Base-by-base conservation (phyloP, 1,140 invertebrate genomes). In the Antheraea pernyi region DNA sequence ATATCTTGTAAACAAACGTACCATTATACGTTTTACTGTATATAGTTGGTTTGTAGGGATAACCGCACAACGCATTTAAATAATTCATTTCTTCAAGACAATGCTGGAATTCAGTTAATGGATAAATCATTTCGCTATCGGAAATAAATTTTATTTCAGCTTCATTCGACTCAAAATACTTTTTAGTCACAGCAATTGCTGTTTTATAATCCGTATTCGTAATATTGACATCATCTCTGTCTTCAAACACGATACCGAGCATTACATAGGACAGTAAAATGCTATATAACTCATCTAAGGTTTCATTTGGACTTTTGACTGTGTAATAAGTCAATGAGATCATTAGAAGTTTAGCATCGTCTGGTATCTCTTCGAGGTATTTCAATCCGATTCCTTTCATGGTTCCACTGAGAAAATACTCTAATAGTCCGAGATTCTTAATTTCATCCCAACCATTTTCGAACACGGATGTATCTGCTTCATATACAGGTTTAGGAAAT, bases 21-120 rank as follows among this genome's bases (percentile, higher is more conserved):
- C 70, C 82, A 42, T 80, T 84, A 18, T 74, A 81, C 0, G 75
- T 74, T 58, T 68, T 76, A 16, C 65, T 72, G 48, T 79, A 81
- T 16, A 70, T 30, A 0, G 79, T 79, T 1, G 68, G 42, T 58
- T 68, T 18, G 46, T 75, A 82, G 3, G 75, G 71, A 9, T 46
- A 71, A 0, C 82, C 83, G 61, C 84, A 85, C 11, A 84, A 60
- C 22, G 59, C 71, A 63, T 86, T 84, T 62, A 86, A 69, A 64
- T 78, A 61, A 68, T 83, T 84, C 8, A 86, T 22, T 9, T 79
- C 70, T 42, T 67, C 19, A 0, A 86, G 65, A 59, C 80, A 84
- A 48, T 73, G 71, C 60, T 81, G 71, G 11, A 83, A 83, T 59
- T 83, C 72, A 0, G 76, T 65, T 1, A 83, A 65, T 9, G 75